Conservation (phyloP, 2,113 vertebrate species). For the Stegostoma tigrinum region DNA sequence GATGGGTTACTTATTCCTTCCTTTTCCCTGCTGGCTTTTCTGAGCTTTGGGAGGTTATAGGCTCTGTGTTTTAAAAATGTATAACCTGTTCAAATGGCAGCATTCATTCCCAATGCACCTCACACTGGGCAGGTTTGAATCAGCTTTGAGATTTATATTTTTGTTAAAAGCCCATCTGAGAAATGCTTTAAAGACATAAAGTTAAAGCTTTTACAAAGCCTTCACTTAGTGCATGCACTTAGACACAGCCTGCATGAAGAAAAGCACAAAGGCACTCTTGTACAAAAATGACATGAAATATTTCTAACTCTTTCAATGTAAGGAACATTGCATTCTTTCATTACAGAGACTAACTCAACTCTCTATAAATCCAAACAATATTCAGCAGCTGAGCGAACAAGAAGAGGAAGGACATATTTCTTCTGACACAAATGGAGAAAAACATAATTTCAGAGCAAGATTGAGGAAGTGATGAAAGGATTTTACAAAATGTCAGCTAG, state of each 20-base stretch:
- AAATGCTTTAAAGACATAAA: not conserved
- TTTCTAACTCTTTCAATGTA: not conserved
- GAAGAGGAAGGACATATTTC: not conserved
- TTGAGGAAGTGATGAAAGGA: not conserved
- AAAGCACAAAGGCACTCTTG: not conserved
- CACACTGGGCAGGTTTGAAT: not conserved
- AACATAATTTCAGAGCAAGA: not conserved
- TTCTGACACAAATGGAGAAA: not conserved
- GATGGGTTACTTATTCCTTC: not conserved
- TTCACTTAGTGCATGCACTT: not conserved
- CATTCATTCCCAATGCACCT: too few relatives aligned
- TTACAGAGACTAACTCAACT: not conserved
- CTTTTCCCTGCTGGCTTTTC: not conserved
- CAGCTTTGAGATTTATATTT: not conserved
- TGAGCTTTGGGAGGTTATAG: not conserved
- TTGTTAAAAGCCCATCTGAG: not conserved
- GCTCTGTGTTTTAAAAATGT: not conserved
- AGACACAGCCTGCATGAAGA: not conserved
- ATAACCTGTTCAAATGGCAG: not conserved
- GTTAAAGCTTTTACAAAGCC: not conserved
- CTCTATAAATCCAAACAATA: not conserved
- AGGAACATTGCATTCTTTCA: not conserved
- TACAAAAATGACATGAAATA: not conserved
- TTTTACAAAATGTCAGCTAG: not conserved
- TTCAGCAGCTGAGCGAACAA: not conserved